These are phyloP conservation scores for Cataglyphis hispanica DNA, from an alignment of 1,140 invertebrate species.

Conservation along the genomic window DNA sequence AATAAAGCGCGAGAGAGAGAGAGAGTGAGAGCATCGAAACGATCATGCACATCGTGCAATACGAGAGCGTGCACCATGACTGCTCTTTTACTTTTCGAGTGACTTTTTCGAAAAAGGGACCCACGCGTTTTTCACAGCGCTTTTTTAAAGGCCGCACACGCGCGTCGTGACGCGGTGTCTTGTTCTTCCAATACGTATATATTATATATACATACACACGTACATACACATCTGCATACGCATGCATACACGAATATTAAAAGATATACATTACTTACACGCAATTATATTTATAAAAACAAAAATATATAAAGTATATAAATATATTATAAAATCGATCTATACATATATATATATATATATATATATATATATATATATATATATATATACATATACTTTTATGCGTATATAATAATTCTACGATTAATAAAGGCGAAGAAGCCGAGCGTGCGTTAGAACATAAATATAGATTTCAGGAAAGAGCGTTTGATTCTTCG, in stretches of 20 bases:
- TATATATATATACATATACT: slow-evolving; percentile 49
- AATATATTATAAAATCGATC: slow-evolving; percentile 54
- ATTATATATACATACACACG: slow-evolving; percentile 72
- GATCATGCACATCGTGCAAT: slow-evolving; percentile 31
- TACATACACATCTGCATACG: slow-evolving; percentile 63
- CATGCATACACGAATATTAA: slow-evolving; percentile 62
- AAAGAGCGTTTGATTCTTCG: neutral
- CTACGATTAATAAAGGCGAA: slow-evolving; percentile 47
- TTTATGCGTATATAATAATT: slow-evolving; percentile 65
- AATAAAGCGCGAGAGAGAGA: slow-evolving; percentile 39
- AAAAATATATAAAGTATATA: slow-evolving; percentile 51
- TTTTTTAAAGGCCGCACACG: slow-evolving; percentile 72
- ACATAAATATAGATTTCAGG: slow-evolving; percentile 32
- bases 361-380: slow-evolving; percentile 50
- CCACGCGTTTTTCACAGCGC: slow-evolving; percentile 77
- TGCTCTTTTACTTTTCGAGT: slow-evolving; percentile 69
- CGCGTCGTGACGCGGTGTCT: slow-evolving; percentile 71
- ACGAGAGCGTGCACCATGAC: slow-evolving; percentile 26
- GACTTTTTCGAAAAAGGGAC: slow-evolving; percentile 77
- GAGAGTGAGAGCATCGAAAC: slow-evolving; percentile 22
- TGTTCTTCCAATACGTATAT: slow-evolving; percentile 78
- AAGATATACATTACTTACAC: slow-evolving; percentile 51
- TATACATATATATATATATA: slow-evolving; percentile 59
- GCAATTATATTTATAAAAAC: slow-evolving; percentile 62
- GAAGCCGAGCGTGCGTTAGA: slow-evolving; percentile 48